phyloP scores from a whole-genome alignment of 2,113 vertebrate genomes.

The Tringa solitaria region DNA sequence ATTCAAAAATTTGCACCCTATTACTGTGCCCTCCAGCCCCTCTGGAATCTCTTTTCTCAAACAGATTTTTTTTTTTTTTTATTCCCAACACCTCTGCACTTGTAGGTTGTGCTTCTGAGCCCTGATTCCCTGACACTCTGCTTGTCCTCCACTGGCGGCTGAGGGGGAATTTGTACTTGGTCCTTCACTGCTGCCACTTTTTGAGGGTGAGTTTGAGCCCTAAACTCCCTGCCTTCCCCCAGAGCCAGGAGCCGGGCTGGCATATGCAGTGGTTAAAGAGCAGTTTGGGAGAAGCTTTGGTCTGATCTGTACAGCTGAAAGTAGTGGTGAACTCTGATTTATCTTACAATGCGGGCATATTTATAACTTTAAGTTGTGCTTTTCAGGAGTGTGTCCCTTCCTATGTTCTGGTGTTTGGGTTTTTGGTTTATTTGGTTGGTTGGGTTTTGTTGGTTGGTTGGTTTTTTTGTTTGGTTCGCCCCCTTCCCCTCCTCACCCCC shows the following conservation, averaged over 20 bases:
- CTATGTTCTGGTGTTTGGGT: not conserved
- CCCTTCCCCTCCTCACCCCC: not conserved
- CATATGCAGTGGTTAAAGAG: not conserved
- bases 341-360: not conserved
- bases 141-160: not conserved
- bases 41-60: slow-evolving; percentile 3
- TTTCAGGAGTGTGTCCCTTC: not conserved
- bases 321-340: not conserved
- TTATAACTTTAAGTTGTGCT: not conserved
- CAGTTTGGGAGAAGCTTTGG: not conserved
- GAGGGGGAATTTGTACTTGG: too few relatives aligned
- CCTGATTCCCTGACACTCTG: not conserved
- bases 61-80: not conserved
- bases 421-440: not conserved
- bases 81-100: not conserved
- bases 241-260: not conserved
- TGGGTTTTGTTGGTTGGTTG: not conserved
- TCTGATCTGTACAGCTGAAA: not conserved
- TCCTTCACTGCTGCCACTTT: not conserved
- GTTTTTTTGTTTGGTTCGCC: too few relatives aligned
- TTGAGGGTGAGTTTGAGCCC: not conserved
- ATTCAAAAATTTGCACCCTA: slow-evolving; percentile 70
- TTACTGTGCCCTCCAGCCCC: slow-evolving; percentile 47
- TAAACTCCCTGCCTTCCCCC: not conserved
- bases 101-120: not conserved